A percentile compares a stretch with the other conserved stretches of the same genome.
These are phyloP conservation scores for Sorex maritimensis DNA, from an alignment of 2,797 vertebrate genomes.

Conservation along the genomic window DNA sequence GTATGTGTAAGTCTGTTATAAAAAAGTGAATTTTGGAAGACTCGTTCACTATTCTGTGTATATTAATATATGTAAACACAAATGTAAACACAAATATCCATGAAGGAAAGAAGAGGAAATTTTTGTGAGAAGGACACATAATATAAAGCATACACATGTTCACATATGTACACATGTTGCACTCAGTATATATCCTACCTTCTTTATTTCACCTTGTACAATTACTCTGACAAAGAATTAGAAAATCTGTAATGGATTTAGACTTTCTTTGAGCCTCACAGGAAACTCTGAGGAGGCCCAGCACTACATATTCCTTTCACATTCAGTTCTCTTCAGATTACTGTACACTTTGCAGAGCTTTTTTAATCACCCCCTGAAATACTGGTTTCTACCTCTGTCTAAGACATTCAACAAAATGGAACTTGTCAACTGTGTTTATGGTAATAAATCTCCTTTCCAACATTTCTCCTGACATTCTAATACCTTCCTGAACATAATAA, in stretches of 20 bases:
- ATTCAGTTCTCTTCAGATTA: constrained; percentile 44
- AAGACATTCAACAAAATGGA: constrained; percentile 71
- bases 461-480: constrained; percentile 74
- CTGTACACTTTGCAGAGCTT: constrained; percentile 18
- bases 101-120: too few species aligned
- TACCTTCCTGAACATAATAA: constrained; percentile 82
- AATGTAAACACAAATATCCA: background rate
- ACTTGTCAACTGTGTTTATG: constrained; percentile 70
- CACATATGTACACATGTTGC: background rate
- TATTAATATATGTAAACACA: background rate
- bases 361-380: constrained; percentile 53
- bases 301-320: background rate
- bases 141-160: background rate
- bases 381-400: constrained; percentile 60
- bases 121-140: background rate
- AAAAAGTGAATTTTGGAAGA: constrained; percentile 31
- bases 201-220: background rate
- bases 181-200: background rate
- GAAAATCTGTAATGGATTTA: background rate
- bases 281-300: background rate
- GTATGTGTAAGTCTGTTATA: background rate
- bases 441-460: constrained; percentile 77
- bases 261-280: background rate
- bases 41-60: background rate
- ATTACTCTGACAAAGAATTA: constrained; percentile 36